Base-by-base conservation (phyloP, 1,140 invertebrate genomes). In the Calephelis virginiensis region DNA sequence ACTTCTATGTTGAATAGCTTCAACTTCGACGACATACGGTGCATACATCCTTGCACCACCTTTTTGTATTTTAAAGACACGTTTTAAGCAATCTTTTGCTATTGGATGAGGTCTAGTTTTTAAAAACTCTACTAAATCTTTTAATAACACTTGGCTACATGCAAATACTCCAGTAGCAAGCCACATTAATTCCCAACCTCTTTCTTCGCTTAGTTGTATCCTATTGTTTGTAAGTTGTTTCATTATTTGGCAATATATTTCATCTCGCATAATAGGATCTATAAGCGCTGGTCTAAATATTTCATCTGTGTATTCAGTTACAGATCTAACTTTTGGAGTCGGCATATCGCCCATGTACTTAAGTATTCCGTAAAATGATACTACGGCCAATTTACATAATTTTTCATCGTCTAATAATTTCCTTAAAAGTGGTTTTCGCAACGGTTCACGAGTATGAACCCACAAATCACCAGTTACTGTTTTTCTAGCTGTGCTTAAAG, bases 291-390 rank as follows among this genome's bases (percentile, higher is more conserved):
- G 93, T 80, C 94, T 94, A 86, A 98, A 99, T 79, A 99, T 98
- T 73, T 96, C 93, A 92, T 98, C 97, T 4, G 97, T 98, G 48
- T 96, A 94, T 86, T 97, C 96, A 8, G 93, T 93, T 0, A 93
- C 93, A 45, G 94, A 92, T 78, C 95, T 93, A 37, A 94, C 92
- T 80, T 95, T 93, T 49, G 94, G 94, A 61, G 94, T 95, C 6
- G 97, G 97, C 74, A 97, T 93, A 85, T 99, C 97, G 40, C 97
- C 98, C 97, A 98, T 99, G 83, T 98, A 99, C 91, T 97, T 98
- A n/a, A 98, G 90, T 77, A 97, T 96, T 77, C 94, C 95, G 76
- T 94, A 93, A 88, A 96, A 98, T 61, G 95, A 94, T 61, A 93
- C 92, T 72, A 96, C 92, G 1, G 97, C 95, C 80, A 95, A 94